Conservation (phyloP, 2,113 vertebrate species). For the Lophotis ruficrista region DNA sequence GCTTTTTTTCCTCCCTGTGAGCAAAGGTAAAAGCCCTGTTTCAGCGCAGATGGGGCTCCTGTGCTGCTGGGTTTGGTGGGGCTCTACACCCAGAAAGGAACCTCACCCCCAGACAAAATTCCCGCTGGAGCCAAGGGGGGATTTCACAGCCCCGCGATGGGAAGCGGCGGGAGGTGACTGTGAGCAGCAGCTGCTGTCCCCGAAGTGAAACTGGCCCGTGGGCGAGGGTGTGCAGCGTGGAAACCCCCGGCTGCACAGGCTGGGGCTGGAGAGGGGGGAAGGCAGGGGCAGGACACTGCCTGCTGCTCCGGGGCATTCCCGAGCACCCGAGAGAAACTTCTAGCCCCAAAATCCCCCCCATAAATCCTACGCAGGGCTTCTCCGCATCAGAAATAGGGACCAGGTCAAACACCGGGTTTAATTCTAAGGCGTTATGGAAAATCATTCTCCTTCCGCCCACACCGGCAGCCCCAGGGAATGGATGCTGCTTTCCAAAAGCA, state of each 20-base stretch:
- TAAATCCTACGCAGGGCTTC: fast-evolving
- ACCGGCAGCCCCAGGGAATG: not conserved
- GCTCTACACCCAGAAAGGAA: not conserved
- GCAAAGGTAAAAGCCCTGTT: not conserved
- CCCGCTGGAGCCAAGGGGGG: fast-evolving
- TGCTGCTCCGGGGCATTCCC: not conserved
- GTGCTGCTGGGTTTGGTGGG: fast-evolving
- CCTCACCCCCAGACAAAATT: not conserved
- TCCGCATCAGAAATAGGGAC: not conserved
- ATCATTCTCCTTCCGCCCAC: not conserved
- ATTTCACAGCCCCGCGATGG: fast-evolving
- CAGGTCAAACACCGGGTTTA: not conserved
- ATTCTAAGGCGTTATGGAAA: not conserved
- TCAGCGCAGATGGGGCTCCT: not conserved
- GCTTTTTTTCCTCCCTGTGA: not conserved
- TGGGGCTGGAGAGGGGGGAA: not conserved
- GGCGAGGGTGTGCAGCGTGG: fast-evolving
- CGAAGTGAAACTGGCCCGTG: not conserved
- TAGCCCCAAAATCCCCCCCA: not conserved
- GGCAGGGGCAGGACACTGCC: not conserved
- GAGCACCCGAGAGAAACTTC: not conserved
- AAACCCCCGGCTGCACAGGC: not conserved
- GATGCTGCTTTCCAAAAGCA: not conserved
- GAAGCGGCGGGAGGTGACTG: fast-evolving
- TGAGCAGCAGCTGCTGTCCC: not conserved